Percentiles rank a stretch among this genome's conserved stretches.
These are phyloP conservation scores for Ridgeia piscesae DNA, from an alignment of 1,140 invertebrate genomes.

Conservation along the genomic window DNA sequence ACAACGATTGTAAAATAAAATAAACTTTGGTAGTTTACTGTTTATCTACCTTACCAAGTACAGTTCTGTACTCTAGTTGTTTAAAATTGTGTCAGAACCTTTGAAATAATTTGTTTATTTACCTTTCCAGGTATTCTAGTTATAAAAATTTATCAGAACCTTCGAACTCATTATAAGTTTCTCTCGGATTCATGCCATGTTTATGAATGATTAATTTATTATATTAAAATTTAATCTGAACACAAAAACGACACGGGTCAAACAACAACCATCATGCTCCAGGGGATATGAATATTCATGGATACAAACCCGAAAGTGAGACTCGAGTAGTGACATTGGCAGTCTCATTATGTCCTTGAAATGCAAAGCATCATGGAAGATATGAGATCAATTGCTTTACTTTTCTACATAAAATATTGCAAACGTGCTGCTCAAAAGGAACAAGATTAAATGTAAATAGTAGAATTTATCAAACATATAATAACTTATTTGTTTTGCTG, in stretches of 20 bases:
- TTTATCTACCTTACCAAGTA: background rate
- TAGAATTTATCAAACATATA: too few relatives aligned
- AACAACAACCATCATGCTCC: background rate
- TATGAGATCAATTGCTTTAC: background rate
- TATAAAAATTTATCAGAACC: background rate
- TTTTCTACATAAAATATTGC: background rate
- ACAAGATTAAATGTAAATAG: too few relatives aligned
- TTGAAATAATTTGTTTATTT: too few relatives aligned
- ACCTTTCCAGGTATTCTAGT: too few relatives aligned
- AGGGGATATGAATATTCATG: background rate
- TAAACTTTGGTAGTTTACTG: background rate
- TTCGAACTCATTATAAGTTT: background rate
- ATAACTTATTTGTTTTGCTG: too few relatives aligned
- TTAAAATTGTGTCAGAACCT: too few relatives aligned
- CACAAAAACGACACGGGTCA: background rate
- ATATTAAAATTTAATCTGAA: background rate
- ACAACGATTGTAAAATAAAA: background rate
- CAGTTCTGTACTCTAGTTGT: too few relatives aligned
- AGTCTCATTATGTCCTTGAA: slow-evolving; percentile 15
- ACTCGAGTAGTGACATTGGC: slow-evolving; percentile 17
- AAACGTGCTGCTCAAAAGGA: too few relatives aligned
- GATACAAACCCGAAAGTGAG: slow-evolving; percentile 20
- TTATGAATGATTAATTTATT: background rate
- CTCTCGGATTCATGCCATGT: background rate
- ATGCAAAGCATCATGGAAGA: background rate